Conservation (phyloP, 2,113 vertebrate genomes). For the Vulpes vulpes region DNA sequence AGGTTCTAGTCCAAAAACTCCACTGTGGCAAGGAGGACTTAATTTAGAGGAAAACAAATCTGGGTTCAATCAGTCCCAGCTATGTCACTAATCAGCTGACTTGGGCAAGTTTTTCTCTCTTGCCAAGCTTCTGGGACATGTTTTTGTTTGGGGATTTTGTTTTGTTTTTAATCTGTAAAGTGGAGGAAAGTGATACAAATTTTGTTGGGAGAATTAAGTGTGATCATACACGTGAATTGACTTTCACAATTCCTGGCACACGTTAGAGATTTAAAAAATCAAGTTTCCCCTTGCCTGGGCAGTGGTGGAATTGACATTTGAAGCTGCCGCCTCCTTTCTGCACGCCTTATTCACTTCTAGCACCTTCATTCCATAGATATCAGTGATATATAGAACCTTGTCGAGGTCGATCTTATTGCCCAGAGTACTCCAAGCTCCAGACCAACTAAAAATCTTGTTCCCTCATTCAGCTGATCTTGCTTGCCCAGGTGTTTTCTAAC, state of each 20-base stretch:
- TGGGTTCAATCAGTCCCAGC: neutral
- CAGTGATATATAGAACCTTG: neutral
- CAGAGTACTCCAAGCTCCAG: neutral
- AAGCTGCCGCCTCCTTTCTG: neutral
- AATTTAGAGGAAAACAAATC: neutral
- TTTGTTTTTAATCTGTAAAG: constrained; percentile 2
- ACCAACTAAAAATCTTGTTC: neutral
- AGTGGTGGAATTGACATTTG: neutral
- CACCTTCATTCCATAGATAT: neutral
- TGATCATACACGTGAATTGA: neutral
- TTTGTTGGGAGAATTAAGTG: neutral
- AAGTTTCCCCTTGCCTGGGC: constrained; percentile 4
- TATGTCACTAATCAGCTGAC: neutral
- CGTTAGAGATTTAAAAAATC: neutral
- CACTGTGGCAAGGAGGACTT: neutral
- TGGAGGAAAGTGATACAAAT: neutral
- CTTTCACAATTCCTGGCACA: constrained; percentile 1
- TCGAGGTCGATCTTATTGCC: neutral
- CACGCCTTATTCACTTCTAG: neutral
- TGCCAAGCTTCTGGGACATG: neutral
- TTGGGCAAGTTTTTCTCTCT: neutral
- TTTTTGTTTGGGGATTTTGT: neutral
- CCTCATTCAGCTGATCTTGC: neutral
- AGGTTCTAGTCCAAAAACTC: neutral
- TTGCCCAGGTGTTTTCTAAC: neutral